Conservation (phyloP, 2,797 vertebrate species). For the Erethizon dorsatum region DNA sequence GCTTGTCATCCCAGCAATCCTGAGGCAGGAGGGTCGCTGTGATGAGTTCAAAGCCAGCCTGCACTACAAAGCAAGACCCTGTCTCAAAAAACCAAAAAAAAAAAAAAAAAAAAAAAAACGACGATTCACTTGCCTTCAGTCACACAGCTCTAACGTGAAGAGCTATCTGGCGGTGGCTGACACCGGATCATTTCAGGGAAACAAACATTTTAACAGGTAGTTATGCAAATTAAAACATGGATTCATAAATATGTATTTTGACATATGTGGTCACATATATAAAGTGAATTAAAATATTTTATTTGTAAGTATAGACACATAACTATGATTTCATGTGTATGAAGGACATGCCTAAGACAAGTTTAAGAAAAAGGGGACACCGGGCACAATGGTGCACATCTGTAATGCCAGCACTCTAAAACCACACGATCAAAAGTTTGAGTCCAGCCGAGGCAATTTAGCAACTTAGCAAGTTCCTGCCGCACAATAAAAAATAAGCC, state of each 20-base stretch:
- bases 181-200: neutral
- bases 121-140: neutral
- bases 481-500: no score
- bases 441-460: neutral
- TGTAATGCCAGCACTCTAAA: neutral
- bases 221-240: neutral
- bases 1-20: neutral
- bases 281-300: slow-evolving; percentile 30
- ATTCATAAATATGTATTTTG: neutral
- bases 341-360: neutral
- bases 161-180: neutral
- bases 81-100: neutral
- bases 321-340: neutral
- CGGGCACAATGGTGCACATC: neutral
- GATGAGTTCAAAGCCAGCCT: neutral
- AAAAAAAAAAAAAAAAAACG: neutral
- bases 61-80: neutral
- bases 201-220: neutral
- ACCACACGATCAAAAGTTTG: neutral
- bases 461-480: neutral
- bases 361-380: neutral
- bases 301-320: neutral
- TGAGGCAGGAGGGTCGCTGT: neutral
- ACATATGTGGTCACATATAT: neutral
- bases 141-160: neutral